Percentiles rank a stretch among this genome's conserved stretches.
These are phyloP conservation scores for Gryllus longicercus DNA, from an alignment of 2,888 invertebrate genomes.

Conservation along the genomic window DNA sequence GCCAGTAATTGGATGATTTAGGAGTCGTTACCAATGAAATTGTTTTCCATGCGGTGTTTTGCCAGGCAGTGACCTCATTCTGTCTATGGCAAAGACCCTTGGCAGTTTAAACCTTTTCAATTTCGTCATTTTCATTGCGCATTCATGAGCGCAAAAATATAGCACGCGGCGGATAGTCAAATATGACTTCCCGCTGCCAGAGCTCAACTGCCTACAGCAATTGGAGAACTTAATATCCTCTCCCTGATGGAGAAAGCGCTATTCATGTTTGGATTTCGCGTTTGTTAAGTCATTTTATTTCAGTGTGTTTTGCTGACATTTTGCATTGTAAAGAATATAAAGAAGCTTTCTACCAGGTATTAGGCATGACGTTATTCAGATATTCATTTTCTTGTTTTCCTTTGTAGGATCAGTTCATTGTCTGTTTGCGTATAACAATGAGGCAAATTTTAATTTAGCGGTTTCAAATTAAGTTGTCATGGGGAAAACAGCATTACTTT, in stretches of 20 bases:
- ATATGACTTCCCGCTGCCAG: background rate
- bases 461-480: no score
- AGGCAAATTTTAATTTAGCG: no score
- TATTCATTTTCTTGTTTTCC: background rate
- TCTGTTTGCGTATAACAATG: no score
- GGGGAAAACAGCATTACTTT: no score
- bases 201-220: background rate
- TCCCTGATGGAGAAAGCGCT: background rate
- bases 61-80: background rate
- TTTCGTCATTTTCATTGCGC: constrained; percentile 1
- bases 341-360: background rate
- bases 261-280: background rate
- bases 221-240: background rate
- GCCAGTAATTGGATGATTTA: background rate
- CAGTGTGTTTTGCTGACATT: background rate
- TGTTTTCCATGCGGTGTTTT: background rate
- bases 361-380: background rate
- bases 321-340: background rate
- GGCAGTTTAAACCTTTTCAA: background rate
- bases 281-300: background rate
- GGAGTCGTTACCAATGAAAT: constrained; percentile 7
- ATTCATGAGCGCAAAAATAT: constrained; percentile 1
- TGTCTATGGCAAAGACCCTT: background rate
- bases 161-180: background rate
- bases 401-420: no score